These are phyloP conservation scores for Pristionchus mayeri DNA, from an alignment of 2,888 invertebrate genomes.

Conservation along the genomic window DNA sequence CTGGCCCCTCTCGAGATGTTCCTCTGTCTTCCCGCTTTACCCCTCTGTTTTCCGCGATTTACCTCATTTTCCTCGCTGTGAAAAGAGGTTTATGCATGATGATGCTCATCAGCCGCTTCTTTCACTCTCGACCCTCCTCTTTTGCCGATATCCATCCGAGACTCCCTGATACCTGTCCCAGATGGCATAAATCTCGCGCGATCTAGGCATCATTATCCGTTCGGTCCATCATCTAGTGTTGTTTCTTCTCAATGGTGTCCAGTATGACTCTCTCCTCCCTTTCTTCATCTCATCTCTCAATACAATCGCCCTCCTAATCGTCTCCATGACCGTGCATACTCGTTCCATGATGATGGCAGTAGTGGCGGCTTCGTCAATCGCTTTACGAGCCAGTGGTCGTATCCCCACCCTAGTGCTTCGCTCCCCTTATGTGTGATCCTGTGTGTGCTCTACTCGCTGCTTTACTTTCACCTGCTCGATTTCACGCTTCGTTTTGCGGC, in stretches of 20 bases:
- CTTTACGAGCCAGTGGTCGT: constrained; percentile 15
- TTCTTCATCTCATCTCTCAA: constrained; percentile 38
- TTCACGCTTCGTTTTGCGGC: constrained; percentile 37
- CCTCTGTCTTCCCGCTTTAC: not conserved
- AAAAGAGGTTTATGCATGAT: not conserved
- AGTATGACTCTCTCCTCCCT: not conserved
- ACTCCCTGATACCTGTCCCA: not conserved
- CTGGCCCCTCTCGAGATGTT: not conserved
- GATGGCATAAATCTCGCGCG: constrained; percentile 6
- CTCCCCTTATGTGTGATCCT: not conserved
- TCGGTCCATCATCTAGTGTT: not conserved
- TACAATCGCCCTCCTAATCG: constrained; percentile 3
- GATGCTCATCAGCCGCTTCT: not conserved
- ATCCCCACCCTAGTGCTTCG: constrained; percentile 22
- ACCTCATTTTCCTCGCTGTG: not conserved
- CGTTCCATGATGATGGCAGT: not conserved
- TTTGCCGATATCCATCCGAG: not conserved
- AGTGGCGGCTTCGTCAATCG: not conserved
- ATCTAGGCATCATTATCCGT: constrained; percentile 2
- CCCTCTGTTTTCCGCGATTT: not conserved
- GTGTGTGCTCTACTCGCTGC: not conserved
- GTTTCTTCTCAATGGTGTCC: constrained; percentile 40
- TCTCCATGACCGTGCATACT: constrained; percentile 5
- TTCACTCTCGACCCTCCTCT: not conserved
- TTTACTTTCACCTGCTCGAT: constrained; percentile 37